phyloP scores from a whole-genome alignment of 2,113 vertebrate genomes.

The Chaetodon trifascialis region DNA sequence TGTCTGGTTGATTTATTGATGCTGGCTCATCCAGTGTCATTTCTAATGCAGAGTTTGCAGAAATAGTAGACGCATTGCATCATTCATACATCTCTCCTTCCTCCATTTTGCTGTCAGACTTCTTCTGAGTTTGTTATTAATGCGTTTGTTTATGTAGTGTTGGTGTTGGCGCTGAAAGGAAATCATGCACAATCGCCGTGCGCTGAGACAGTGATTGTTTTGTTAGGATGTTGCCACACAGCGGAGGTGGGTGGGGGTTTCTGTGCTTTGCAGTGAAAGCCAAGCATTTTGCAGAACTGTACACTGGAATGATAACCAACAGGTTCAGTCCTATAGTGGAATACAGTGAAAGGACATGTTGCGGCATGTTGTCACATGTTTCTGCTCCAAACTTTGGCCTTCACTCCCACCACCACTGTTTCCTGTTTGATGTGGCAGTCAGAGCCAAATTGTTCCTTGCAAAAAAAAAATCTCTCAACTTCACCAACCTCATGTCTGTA shows the following conservation, averaged over 20 bases:
- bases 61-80: constrained; percentile 6
- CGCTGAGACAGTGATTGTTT: constrained; percentile 39
- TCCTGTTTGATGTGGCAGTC: constrained; percentile 48
- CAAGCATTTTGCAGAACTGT: constrained; percentile 5
- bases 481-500: constrained; percentile 18
- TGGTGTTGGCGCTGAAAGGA: constrained; percentile 33
- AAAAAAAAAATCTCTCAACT: constrained; percentile 28
- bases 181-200: constrained; percentile 5
- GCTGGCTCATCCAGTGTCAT: constrained; percentile 16
- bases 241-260: constrained; percentile 28
- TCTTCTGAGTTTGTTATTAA: constrained; percentile 13
- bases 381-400: background rate
- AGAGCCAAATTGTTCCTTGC: constrained; percentile 21
- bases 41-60: constrained; percentile 44
- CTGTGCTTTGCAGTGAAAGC: background rate
- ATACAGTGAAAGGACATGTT: constrained; percentile 13
- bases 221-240: constrained; percentile 51
- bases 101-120: background rate
- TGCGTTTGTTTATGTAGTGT: constrained; percentile 36
- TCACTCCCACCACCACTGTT: background rate
- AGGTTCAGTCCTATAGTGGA: constrained; percentile 23
- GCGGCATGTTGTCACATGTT: constrained; percentile 4
- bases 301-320: constrained; percentile 44
- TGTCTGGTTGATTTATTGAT: constrained; percentile 3
- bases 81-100: background rate